A percentile compares a stretch with the other conserved stretches of the same genome.
These are phyloP conservation scores for Rhabdomys dilectus DNA, from an alignment of 2,113 vertebrate species.

Conservation along the genomic window DNA sequence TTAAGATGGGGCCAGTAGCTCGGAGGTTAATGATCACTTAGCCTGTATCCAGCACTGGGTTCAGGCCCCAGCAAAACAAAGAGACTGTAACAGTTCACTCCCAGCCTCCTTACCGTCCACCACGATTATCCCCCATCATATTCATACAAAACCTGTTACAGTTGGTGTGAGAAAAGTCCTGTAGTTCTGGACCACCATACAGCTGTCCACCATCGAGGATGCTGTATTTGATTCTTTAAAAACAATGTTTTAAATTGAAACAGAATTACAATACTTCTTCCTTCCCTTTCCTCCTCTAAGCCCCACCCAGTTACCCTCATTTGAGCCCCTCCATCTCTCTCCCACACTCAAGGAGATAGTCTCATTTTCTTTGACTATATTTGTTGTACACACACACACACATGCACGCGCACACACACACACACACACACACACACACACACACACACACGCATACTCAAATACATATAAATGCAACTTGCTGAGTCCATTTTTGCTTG, in stretches of 20 bases:
- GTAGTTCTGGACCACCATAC: not conserved
- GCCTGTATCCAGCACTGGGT: not conserved
- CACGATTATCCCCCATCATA: not conserved
- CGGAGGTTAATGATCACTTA: not conserved
- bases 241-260: not conserved
- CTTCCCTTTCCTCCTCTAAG: not conserved
- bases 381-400: too few species aligned
- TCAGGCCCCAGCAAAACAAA: not conserved
- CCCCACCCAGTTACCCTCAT: not conserved
- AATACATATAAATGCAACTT: not conserved
- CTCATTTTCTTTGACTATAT: not conserved
- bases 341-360: too few species aligned
- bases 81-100: not conserved
- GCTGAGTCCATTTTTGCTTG: not conserved
- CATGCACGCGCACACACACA: rapidly evolving
- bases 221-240: not conserved
- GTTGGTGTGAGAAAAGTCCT: not conserved
- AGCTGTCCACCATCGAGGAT: not conserved
- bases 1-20: too few species aligned
- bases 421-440: not conserved
- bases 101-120: not conserved
- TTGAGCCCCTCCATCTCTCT: not conserved
- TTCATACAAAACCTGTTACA: too few species aligned
- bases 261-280: not conserved
- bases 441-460: not conserved